Evolutionary conservation across 2,888 invertebrate species (phyloP).

Genomic region (Myathropa florea): DNA sequence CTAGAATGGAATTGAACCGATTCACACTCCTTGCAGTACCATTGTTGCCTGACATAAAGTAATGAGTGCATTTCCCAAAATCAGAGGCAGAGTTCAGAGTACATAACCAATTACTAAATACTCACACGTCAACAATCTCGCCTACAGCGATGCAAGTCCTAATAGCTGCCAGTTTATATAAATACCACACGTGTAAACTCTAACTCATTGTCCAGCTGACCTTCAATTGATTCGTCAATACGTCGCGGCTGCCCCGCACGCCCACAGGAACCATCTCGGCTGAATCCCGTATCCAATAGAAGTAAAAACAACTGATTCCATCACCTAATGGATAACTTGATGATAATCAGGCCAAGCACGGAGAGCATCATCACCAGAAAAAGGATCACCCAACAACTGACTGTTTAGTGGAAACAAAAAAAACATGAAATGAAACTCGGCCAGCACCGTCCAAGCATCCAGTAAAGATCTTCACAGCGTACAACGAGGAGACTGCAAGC

Average conservation of each 20-base stretch:
- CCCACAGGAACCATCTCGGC: conserved; percentile 12
- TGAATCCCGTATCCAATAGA: conserved; percentile 1
- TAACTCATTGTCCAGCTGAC: not conserved
- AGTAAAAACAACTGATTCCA: conserved; percentile 50
- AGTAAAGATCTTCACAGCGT: conserved; percentile 31
- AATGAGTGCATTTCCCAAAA: too few species aligned
- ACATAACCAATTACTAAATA: too few species aligned
- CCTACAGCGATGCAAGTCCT: not conserved
- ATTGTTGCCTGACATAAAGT: too few species aligned
- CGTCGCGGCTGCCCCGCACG: conserved; percentile 9
- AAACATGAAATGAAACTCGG: not conserved
- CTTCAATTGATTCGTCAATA: conserved; percentile 51
- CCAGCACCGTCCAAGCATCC: conserved; percentile 20
- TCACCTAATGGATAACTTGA: conserved; percentile 45
- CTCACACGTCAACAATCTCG: not conserved
- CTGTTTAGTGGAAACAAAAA: not conserved
- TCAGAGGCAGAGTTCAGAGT: too few species aligned
- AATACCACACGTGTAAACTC: not conserved
- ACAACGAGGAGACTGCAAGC: not conserved
- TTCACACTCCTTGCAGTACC: too few species aligned
- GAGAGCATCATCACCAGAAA: conserved; percentile 29
- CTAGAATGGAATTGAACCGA: too few species aligned
- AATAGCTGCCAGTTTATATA: conserved; percentile 1
- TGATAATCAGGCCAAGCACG: conserved; percentile 52
- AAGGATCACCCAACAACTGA: conserved; percentile 38